Evolutionary conservation across 2,888 invertebrate species (phyloP).

Genomic region (Smittia aterrima): DNA sequence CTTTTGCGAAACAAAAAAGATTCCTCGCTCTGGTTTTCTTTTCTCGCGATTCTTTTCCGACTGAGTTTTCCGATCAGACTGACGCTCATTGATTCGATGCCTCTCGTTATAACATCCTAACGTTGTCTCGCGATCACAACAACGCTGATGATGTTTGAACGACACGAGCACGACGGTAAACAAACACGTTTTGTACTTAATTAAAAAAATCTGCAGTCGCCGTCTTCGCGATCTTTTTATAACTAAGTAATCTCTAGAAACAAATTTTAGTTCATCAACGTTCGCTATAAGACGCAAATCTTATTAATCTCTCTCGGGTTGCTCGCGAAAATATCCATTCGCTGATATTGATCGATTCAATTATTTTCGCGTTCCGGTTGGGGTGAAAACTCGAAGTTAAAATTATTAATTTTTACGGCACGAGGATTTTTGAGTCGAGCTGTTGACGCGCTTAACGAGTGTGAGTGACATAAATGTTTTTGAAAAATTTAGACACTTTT

Average conservation of each 20-base stretch:
- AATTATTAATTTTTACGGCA: no score
- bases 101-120: slow-evolving; percentile 33
- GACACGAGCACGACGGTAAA: slow-evolving; percentile 15
- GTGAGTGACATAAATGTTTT: no score
- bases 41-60: slow-evolving; percentile 24
- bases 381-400: no score
- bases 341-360: no score
- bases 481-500: no score
- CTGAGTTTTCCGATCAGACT: slow-evolving; percentile 40
- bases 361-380: no score
- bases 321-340: background rate
- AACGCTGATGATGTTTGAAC: background rate
- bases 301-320: background rate
- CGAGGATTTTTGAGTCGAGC: no score
- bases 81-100: slow-evolving; percentile 29
- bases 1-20: slow-evolving; percentile 23
- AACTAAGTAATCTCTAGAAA: background rate
- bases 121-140: background rate
- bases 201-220: background rate
- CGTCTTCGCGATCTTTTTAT: slow-evolving; percentile 11
- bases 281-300: no score
- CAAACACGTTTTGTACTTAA: background rate
- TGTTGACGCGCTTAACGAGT: no score
- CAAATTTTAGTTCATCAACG: no score
- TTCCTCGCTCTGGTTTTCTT: background rate